Conservation (phyloP, 92 coral and sea anemone species). For the Nematostella vectensis region DNA sequence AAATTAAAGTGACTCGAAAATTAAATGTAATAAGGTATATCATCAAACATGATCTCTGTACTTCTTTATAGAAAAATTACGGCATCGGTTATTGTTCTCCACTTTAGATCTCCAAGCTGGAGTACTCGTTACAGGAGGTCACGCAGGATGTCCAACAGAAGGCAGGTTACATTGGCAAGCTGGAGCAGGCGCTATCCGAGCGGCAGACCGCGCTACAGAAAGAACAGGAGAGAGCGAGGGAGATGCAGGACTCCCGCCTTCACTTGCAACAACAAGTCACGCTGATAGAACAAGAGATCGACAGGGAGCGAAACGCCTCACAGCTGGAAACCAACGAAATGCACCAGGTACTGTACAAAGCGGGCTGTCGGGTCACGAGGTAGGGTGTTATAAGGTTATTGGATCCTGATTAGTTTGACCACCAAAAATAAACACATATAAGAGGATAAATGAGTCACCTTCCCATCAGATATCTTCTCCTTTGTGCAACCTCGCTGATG, state of each 20-base stretch:
- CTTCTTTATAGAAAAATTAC: too few species aligned
- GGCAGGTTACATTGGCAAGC: constrained; percentile 55
- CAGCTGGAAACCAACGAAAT: constrained; percentile 56
- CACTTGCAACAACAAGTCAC: constrained; percentile 83
- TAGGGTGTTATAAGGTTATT: too few species aligned
- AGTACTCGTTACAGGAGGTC: constrained; percentile 51
- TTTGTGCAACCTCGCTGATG: too few species aligned
- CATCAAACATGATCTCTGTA: too few species aligned
- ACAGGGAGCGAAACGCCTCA: constrained; percentile 68
- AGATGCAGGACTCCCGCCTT: constrained; percentile 61
- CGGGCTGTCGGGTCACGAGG: too few species aligned
- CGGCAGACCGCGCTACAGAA: constrained; percentile 68
- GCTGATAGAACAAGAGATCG: constrained; percentile 69
- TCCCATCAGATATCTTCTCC: too few species aligned
- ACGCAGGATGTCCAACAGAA: constrained; percentile 56
- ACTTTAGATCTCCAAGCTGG: constrained; percentile 62
- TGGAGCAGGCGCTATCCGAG: constrained; percentile 66
- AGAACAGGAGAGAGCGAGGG: constrained; percentile 60
- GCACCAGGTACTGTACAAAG: constrained; percentile 17
- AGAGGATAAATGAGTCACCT: too few species aligned
- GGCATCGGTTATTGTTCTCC: too few species aligned
- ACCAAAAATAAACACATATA: too few species aligned
- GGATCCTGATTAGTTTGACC: too few species aligned
- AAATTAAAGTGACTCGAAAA: too few species aligned
- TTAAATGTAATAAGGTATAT: too few species aligned